A percentile compares a stretch with the other conserved stretches of the same genome.
Conservation (phyloP, 2,888 invertebrate genomes). For the Sipha maydis region DNA sequence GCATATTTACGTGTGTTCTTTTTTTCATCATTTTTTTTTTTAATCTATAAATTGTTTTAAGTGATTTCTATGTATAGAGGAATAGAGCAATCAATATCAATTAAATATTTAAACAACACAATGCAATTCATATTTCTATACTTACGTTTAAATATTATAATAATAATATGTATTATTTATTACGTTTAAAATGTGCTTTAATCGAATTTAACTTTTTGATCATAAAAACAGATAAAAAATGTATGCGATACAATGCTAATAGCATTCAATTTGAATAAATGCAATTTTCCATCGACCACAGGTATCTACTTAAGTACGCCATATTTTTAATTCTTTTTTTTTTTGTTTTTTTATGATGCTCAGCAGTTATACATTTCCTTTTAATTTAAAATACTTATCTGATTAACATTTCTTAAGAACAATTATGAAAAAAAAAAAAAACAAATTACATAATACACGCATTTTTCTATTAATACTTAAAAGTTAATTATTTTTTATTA, state of each 20-base stretch:
- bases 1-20: neutral
- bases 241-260: neutral
- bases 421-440: neutral
- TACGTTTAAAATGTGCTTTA: neutral
- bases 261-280: neutral
- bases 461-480: neutral
- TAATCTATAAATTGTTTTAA: neutral
- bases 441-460: neutral
- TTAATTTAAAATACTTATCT: neutral
- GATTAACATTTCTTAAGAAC: neutral
- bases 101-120: too few species aligned
- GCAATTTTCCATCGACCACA: neutral
- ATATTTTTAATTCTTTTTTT: neutral
- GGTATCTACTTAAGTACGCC: neutral
- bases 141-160: neutral
- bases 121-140: neutral
- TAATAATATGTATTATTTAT: neutral
- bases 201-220: neutral
- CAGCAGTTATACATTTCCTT: neutral
- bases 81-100: neutral
- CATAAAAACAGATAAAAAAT: neutral
- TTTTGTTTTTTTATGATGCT: neutral
- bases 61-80: slow-evolving; percentile 1
- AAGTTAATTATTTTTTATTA: neutral
- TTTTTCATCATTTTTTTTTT: neutral